Conservation (phyloP, 2,113 vertebrate genomes). For the Hipposideros armiger region DNA sequence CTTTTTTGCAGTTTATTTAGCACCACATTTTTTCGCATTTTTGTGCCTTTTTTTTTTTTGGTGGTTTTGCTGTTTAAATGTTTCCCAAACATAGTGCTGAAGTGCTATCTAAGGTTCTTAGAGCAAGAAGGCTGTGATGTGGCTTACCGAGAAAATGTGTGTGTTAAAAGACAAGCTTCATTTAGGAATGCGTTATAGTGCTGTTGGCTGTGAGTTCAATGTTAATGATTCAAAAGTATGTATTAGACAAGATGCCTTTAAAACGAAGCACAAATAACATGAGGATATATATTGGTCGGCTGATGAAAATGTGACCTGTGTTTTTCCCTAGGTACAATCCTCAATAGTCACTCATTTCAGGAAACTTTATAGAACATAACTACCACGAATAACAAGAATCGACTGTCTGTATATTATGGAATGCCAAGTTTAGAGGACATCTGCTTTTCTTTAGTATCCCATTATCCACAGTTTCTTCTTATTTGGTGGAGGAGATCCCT, state of each 20-base stretch:
- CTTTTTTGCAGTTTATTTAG: not conserved
- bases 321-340: not conserved
- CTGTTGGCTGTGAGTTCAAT: not conserved
- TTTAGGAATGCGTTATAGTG: not conserved
- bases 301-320: slow-evolving; percentile 11
- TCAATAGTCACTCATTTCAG: not conserved
- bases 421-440: not conserved
- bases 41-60: not conserved
- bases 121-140: not conserved
- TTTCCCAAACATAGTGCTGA: not conserved
- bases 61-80: not conserved
- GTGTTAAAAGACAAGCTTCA: not conserved
- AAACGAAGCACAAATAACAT: not conserved
- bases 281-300: not conserved
- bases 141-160: not conserved
- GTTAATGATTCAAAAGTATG: not conserved
- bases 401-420: not conserved
- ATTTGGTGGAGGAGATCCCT: not conserved
- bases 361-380: not conserved
- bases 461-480: not conserved
- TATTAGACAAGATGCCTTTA: not conserved
- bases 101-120: not conserved
- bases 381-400: not conserved
- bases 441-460: not conserved
- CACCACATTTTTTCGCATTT: not conserved